A percentile compares a stretch with the other conserved stretches of the same genome.
Evolutionary conservation across 2,797 vertebrate species (phyloP).

Genomic region (Oophaga sylvatica): DNA sequence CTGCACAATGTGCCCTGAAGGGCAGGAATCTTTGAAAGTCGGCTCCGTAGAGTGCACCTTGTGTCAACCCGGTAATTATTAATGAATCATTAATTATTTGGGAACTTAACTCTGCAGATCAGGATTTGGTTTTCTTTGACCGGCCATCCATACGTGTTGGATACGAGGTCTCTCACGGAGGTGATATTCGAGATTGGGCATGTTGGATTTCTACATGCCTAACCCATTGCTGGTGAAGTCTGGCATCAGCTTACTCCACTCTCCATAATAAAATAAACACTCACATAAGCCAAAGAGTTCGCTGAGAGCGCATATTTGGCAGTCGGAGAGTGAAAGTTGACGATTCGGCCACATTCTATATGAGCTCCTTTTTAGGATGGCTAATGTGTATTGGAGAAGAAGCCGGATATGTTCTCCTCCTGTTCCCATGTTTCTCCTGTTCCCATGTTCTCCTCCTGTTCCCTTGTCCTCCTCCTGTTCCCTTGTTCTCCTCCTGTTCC

Average conservation of each 20-base stretch:
- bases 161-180: too few species aligned
- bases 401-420: not conserved
- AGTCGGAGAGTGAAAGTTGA: too few species aligned
- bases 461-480: too few species aligned
- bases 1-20: slow-evolving; percentile 78
- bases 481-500: too few species aligned
- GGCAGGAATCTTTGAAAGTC: slow-evolving; percentile 75
- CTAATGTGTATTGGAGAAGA: not conserved
- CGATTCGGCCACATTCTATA: not conserved
- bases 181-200: not conserved
- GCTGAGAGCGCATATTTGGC: too few species aligned
- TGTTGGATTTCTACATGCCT: not conserved
- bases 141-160: not conserved
- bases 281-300: too few species aligned
- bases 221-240: not conserved
- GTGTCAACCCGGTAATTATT: slow-evolving; percentile 80
- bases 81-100: not conserved
- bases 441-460: too few species aligned
- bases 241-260: not conserved
- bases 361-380: not conserved
- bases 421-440: too few species aligned
- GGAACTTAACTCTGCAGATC: not conserved
- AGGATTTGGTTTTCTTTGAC: not conserved
- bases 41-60: slow-evolving; percentile 74
- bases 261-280: too few species aligned